Percentiles rank a stretch among this genome's conserved stretches.
Conservation (phyloP, 2,888 invertebrate genomes). For the Acleris laterana region DNA sequence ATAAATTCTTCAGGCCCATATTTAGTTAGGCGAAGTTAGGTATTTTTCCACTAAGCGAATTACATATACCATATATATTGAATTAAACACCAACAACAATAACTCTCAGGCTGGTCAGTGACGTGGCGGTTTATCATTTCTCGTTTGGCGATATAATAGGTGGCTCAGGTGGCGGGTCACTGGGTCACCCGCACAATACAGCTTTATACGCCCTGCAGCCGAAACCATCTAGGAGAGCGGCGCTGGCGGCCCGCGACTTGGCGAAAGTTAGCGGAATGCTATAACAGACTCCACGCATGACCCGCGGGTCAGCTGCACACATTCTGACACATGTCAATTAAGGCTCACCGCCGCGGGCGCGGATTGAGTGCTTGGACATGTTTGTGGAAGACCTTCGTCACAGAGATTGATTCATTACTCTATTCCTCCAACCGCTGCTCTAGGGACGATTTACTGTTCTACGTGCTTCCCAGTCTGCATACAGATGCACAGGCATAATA, state of each 20-base stretch:
- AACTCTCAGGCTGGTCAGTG: constrained; percentile 19
- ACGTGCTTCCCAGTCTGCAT: constrained; percentile 33
- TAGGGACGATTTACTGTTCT: constrained; percentile 58
- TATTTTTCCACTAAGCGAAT: not conserved
- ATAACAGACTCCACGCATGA: constrained; percentile 78
- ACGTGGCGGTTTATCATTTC: constrained; percentile 19
- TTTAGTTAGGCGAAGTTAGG: not conserved
- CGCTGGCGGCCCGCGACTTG: constrained; percentile 42
- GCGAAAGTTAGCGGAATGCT: constrained; percentile 78
- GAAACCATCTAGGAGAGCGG: constrained; percentile 56
- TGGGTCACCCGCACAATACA: constrained; percentile 52
- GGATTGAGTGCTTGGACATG: constrained; percentile 81
- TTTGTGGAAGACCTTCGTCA: constrained; percentile 76
- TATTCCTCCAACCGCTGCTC: constrained; percentile 53
- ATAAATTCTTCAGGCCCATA: not conserved
- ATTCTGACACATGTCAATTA: constrained; percentile 84
- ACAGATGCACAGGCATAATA: not conserved
- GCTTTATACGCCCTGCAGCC: constrained; percentile 46
- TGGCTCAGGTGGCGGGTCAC: constrained; percentile 47
- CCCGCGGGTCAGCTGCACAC: constrained; percentile 76
- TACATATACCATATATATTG: constrained; percentile 1
- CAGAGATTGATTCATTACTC: constrained; percentile 78
- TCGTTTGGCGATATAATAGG: constrained; percentile 33
- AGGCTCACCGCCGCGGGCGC: constrained; percentile 72
- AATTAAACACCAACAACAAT: constrained; percentile 19